These are phyloP conservation scores for Antheraea pernyi DNA, from an alignment of 1,140 invertebrate genomes.

Conservation along the genomic window DNA sequence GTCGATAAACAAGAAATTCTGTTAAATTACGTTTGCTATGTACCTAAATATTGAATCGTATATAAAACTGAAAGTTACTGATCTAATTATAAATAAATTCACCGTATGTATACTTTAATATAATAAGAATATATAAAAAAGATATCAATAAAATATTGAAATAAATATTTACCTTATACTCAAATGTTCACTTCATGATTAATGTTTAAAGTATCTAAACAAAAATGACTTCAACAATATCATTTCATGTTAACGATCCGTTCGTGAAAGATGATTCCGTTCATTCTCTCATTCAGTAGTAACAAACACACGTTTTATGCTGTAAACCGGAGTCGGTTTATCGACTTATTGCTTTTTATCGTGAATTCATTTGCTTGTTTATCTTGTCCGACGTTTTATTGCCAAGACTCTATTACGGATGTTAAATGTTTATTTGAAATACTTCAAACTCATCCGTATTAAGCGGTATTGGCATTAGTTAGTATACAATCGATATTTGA, in stretches of 20 bases:
- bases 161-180: no score
- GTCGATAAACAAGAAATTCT: no score
- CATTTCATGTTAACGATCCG: not conserved
- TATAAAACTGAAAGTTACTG: no score
- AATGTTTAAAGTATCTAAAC: not conserved
- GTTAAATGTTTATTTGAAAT: slow-evolving; percentile 42
- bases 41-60: no score
- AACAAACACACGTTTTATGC: slow-evolving; percentile 50
- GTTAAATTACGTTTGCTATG: no score
- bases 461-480: not conserved
- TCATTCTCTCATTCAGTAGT: slow-evolving; percentile 48
- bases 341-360: slow-evolving; percentile 65
- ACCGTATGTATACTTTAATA: no score
- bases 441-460: not conserved
- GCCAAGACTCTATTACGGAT: slow-evolving; percentile 36
- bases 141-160: no score
- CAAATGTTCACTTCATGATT: no score
- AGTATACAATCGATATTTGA: not conserved
- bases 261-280: slow-evolving; percentile 52
- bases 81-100: no score
- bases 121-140: no score
- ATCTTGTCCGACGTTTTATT: slow-evolving; percentile 47
- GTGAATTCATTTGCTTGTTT: slow-evolving; percentile 54
- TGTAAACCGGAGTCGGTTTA: slow-evolving; percentile 41
- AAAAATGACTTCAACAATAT: not conserved